These are phyloP conservation scores for Takifugu bimaculatus DNA, from an alignment of 2,113 vertebrate species.

Conservation along the genomic window DNA sequence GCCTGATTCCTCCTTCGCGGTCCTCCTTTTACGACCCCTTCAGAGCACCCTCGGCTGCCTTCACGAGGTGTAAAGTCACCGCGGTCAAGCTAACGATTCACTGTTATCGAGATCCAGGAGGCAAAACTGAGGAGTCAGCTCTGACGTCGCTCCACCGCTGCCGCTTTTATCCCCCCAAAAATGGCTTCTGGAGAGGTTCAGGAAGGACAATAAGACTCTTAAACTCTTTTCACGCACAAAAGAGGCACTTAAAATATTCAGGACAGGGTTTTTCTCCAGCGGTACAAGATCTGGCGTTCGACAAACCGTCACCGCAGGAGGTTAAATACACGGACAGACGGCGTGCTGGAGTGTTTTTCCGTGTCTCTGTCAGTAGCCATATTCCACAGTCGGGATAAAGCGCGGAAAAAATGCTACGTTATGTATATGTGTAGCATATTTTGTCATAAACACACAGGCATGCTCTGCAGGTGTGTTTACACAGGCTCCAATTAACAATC, in stretches of 20 bases:
- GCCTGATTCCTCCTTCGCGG: background rate
- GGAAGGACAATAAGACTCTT: background rate
- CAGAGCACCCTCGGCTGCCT: slow-evolving; percentile 53
- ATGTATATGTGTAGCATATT: background rate
- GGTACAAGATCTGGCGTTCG: background rate
- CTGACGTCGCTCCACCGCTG: slow-evolving; percentile 11
- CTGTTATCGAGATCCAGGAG: slow-evolving; percentile 5
- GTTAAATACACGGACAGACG: slow-evolving; percentile 16
- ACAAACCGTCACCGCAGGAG: slow-evolving; percentile 3
- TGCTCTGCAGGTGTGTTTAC: background rate
- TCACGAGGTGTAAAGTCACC: slow-evolving; percentile 61
- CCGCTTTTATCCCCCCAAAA: slow-evolving; percentile 3
- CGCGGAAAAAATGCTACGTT: background rate
- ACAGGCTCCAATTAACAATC: background rate
- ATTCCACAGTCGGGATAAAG: slow-evolving; percentile 1
- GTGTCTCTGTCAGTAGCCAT: slow-evolving; percentile 21
- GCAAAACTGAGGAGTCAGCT: slow-evolving; percentile 52
- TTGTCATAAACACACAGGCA: background rate
- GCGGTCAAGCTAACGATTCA: slow-evolving; percentile 49
- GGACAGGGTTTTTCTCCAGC: background rate
- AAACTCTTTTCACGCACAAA: slow-evolving; percentile 3
- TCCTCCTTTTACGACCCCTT: slow-evolving; percentile 36
- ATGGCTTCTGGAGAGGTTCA: background rate
- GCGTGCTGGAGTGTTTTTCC: slow-evolving; percentile 12
- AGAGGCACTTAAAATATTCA: slow-evolving; percentile 12